These are phyloP conservation scores for Nephrotoma appendiculata DNA, from an alignment of 2,888 invertebrate species.

Conservation along the genomic window DNA sequence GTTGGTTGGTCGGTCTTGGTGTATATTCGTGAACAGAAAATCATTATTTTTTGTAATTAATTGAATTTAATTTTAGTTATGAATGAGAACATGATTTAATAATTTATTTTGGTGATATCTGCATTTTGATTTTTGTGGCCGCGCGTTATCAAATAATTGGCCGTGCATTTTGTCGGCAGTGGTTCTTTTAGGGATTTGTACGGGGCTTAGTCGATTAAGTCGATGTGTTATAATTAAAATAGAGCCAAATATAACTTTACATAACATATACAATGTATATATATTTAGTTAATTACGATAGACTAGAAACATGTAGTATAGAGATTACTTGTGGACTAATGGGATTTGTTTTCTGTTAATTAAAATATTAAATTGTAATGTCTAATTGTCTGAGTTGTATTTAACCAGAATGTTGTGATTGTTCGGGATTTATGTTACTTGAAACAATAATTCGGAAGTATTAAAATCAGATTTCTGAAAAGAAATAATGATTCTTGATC, in stretches of 20 bases:
- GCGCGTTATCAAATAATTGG: neutral
- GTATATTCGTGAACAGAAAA: neutral
- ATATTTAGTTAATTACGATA: slow-evolving; percentile 1
- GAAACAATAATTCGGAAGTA: too few species aligned
- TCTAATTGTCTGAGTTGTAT: neutral
- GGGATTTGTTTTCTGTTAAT: neutral
- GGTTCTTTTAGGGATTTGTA: neutral
- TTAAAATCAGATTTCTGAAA: too few species aligned
- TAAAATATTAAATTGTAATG: neutral
- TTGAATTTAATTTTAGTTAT: neutral
- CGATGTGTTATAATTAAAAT: slow-evolving; percentile 16
- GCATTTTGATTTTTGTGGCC: neutral
- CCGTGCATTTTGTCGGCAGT: neutral
- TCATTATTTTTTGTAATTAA: neutral
- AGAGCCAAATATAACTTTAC: slow-evolving; percentile 23
- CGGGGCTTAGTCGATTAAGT: neutral
- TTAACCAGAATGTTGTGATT: neutral
- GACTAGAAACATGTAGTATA: neutral
- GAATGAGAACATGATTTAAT: neutral
- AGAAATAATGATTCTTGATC: too few species aligned
- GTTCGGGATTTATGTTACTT: too few species aligned
- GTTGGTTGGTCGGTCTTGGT: neutral
- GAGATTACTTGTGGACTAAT: neutral
- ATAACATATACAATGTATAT: slow-evolving; percentile 7
- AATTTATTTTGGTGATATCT: neutral